Conservation (phyloP, 2,113 vertebrate genomes). For the Trochalopteron elliotii region DNA sequence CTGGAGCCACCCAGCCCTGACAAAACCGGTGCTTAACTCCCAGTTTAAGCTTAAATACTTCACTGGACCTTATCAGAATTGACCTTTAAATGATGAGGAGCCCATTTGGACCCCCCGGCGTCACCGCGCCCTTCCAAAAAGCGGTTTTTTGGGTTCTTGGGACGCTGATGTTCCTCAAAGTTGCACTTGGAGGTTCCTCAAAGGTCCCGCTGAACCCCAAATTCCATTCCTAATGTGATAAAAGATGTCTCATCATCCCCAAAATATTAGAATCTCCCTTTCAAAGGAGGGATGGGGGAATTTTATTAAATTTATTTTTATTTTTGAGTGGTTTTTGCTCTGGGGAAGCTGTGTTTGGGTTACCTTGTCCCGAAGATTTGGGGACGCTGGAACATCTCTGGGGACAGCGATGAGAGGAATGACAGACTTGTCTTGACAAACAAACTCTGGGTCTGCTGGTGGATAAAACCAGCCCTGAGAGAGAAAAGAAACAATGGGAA, state of each 20-base stretch:
- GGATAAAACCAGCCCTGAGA: too few relatives aligned
- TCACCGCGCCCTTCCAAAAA: not conserved
- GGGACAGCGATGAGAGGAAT: too few relatives aligned
- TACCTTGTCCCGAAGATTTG: not conserved
- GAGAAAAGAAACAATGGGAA: too few relatives aligned
- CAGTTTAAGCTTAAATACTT: not conserved
- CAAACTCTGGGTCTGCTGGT: too few relatives aligned
- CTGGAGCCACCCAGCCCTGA: not conserved
- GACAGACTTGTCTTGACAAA: too few relatives aligned
- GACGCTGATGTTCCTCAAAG: not conserved
- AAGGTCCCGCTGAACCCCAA: not conserved
- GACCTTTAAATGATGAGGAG: not conserved
- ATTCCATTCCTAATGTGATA: fast-evolving
- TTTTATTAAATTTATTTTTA: fast-evolving
- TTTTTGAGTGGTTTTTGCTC: too few relatives aligned
- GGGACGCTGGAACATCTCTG: not conserved
- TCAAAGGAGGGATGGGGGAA: not conserved
- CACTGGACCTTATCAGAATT: too few relatives aligned
- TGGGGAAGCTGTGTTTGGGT: not conserved
- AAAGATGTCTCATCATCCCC: not conserved
- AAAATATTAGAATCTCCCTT: too few relatives aligned
- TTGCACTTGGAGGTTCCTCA: too few relatives aligned
- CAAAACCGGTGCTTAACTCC: not conserved
- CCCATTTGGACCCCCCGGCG: not conserved
- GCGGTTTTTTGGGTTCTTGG: not conserved